These are phyloP conservation scores for Euphysa ruthae DNA, from an alignment of 30 jellyfish, hydroid and myxozoan species.

Conservation along the genomic window DNA sequence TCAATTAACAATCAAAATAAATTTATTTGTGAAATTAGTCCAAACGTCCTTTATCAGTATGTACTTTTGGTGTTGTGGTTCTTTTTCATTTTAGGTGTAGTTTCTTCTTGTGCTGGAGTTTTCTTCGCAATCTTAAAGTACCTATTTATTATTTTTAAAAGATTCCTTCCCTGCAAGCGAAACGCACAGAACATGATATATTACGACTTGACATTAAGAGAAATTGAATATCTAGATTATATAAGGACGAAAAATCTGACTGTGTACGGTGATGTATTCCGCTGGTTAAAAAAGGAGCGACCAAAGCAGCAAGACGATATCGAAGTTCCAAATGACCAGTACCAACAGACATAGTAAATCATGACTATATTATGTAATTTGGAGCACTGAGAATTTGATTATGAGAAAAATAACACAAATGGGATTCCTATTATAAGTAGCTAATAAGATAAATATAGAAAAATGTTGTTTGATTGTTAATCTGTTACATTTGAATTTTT, in stretches of 20 bases:
- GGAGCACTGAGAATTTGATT: too few relatives aligned
- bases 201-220: neutral
- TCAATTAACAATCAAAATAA: neutral
- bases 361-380: too few relatives aligned
- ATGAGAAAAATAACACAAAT: too few relatives aligned
- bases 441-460: too few relatives aligned
- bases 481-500: too few relatives aligned
- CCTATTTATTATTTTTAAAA: neutral
- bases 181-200: neutral
- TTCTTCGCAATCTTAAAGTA: neutral
- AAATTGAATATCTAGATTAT: constrained; percentile 9
- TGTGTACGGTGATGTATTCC: constrained; percentile 16
- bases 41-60: constrained; percentile 16
- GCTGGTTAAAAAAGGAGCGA: neutral
- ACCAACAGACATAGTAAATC: too few relatives aligned
- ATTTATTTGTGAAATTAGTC: constrained; percentile 27
- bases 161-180: neutral
- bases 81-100: constrained; percentile 1
- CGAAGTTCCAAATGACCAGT: neutral
- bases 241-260: neutral
- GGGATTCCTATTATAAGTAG: too few relatives aligned
- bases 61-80: constrained; percentile 27
- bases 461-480: too few relatives aligned
- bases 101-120: neutral
- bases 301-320: neutral